A percentile compares a stretch with the other conserved stretches of the same genome.
These are phyloP conservation scores for Elysia crispata DNA, from an alignment of 2,888 invertebrate species.

Conservation along the genomic window DNA sequence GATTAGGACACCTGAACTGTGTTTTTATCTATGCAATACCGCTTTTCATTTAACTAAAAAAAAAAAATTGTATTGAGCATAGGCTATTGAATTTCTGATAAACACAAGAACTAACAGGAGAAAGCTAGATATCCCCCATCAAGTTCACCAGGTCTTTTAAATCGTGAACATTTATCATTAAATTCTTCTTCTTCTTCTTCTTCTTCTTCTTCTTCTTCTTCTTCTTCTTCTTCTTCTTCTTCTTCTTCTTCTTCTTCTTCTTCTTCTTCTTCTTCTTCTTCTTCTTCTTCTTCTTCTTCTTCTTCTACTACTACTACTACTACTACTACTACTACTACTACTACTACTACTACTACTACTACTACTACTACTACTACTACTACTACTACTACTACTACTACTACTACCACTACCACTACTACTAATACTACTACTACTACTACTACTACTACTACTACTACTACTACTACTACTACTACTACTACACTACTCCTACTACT, in stretches of 20 bases:
- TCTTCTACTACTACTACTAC: not conserved
- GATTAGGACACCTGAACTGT: too few species aligned
- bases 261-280: conserved; percentile 39
- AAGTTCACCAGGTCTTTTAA: not conserved
- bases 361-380: conserved; percentile 38
- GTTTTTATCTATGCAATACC: too few species aligned
- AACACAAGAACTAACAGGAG: too few species aligned
- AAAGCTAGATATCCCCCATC: too few species aligned
- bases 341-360: conserved; percentile 25
- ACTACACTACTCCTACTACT: too few species aligned
- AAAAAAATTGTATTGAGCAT: too few species aligned
- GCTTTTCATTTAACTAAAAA: too few species aligned
- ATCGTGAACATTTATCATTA: too few species aligned
- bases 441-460: too few species aligned
- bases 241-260: conserved; percentile 18
- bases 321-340: conserved; percentile 29
- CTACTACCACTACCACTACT: conserved; percentile 37
- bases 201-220: conserved; percentile 5
- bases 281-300: not conserved
- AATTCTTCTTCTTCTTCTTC: too few species aligned
- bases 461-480: conserved; percentile 11
- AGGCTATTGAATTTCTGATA: too few species aligned
- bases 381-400: conserved; percentile 41
- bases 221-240: conserved; percentile 7
- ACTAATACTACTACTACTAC: too few species aligned